A percentile compares a stretch with the other conserved stretches of the same genome.
Evolutionary conservation across 2,113 vertebrate species (phyloP).

Genomic region (Malurus elegans): DNA sequence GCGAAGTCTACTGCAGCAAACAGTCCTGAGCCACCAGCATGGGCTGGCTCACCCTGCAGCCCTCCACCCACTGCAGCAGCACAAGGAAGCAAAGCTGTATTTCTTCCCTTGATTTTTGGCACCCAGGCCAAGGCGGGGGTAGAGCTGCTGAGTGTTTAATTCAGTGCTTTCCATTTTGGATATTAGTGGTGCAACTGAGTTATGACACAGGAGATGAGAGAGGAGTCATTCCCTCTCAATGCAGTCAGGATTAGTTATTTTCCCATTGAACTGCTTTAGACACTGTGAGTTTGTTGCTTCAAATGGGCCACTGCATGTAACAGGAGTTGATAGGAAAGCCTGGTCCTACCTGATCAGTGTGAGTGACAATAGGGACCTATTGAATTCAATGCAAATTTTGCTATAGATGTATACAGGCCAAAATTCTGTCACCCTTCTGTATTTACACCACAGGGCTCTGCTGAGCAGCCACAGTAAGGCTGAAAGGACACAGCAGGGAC

Average conservation of each 20-base stretch:
- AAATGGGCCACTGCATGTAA: conserved; percentile 22
- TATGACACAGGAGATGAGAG: conserved; percentile 31
- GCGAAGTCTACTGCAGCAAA: not conserved
- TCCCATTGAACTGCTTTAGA: conserved; percentile 61
- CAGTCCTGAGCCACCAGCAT: not conserved
- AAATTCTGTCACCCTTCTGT: not conserved
- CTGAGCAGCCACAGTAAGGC: not conserved
- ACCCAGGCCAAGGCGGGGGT: not conserved
- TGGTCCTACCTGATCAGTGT: not conserved
- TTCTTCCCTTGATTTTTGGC: conserved; percentile 31
- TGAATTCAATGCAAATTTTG: not conserved
- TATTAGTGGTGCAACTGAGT: conserved; percentile 32
- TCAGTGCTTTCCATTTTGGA: conserved; percentile 20
- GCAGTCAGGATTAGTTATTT: conserved; percentile 64
- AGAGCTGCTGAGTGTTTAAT: conserved; percentile 29
- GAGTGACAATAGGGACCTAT: not conserved
- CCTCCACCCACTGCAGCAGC: not conserved
- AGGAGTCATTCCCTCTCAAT: conserved; percentile 56
- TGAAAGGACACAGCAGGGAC: not conserved
- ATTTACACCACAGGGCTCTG: not conserved
- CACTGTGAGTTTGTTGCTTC: conserved; percentile 46
- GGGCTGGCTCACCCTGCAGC: not conserved
- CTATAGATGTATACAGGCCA: not conserved
- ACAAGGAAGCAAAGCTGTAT: not conserved
- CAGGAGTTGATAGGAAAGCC: not conserved